Percentiles rank a stretch among this genome's conserved stretches.
Conservation (phyloP, 23 tunicate genomes). For the Styela plicata region DNA sequence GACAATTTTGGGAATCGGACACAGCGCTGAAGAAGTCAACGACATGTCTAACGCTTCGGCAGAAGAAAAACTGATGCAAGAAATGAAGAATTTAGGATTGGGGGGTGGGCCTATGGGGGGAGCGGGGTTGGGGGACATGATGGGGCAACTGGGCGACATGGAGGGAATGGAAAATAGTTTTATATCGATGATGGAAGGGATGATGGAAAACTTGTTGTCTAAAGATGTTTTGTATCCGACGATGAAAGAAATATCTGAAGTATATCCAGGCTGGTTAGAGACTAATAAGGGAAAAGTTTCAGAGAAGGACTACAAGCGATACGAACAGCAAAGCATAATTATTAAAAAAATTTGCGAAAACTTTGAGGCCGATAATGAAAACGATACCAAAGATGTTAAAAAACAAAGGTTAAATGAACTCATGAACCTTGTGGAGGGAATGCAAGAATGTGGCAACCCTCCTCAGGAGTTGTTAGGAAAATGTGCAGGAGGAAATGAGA, state of each 20-base stretch:
- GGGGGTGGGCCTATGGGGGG: too few species aligned
- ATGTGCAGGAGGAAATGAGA: background rate
- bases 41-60: conserved; percentile 24
- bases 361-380: conserved; percentile 64
- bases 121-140: conserved; percentile 37
- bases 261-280: conserved; percentile 66
- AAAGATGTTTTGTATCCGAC: conserved; percentile 89
- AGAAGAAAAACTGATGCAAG: conserved; percentile 39
- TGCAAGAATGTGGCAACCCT: conserved; percentile 88
- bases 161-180: conserved; percentile 28
- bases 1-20: conserved; percentile 8
- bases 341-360: conserved; percentile 59
- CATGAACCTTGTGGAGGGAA: conserved; percentile 61
- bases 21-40: conserved; percentile 20
- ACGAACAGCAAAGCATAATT: conserved; percentile 44
- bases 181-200: conserved; percentile 76
- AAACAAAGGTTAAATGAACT: conserved; percentile 33
- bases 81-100: conserved; percentile 17
- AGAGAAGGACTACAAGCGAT: conserved; percentile 29
- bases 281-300: conserved; percentile 34
- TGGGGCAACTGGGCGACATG: conserved; percentile 16
- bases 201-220: conserved; percentile 81
- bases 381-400: conserved; percentile 55
- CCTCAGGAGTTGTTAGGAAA: conserved; percentile 54
- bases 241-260: conserved; percentile 69